Base-by-base conservation (phyloP, 64 coral and sea anemone genomes). In the Acropora yongei region DNA sequence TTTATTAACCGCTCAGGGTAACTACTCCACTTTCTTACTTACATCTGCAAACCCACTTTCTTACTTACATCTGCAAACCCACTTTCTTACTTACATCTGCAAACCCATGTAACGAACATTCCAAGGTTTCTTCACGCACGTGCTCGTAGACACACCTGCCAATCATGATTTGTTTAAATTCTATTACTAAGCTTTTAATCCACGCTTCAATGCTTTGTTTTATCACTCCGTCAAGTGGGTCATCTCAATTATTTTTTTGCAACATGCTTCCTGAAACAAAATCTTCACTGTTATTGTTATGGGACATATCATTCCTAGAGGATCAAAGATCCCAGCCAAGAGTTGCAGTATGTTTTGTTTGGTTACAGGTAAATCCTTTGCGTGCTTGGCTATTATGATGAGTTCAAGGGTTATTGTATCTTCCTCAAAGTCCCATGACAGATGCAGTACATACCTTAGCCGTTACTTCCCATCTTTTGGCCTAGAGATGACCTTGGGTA, bases 301-400 rank as follows among this genome's bases (percentile, higher is more conserved):
- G 17, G 88, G 89, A 13, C 83, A 60, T 66, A 91, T 75, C 61
- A 90, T 44, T 72, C 93, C 93, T 40, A 91, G 18, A n/a, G 93
- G 88, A 61, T 95, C 88, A 65, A 90, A 95, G 40, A 95, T 75
- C 20, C 82, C 87, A 0, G 89, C 93, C 20, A 86, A 67, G 69
- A 79, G n/a, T 80, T 79, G 87, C 78, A 96, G 78, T 30, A 55
- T 58, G 69, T 96, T 96, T 43, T 90, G 85, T 63, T 96, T 92
- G 11, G 60, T 92, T 67, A 61, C 72, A 46, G 88, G 67, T 44
- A 92, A 47, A 16, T 80, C 18, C 57, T 77, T 73, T 9, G 79
- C 85, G 46, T 51, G 74, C 47, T 96, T 49, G 53, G 73, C 80
- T 44, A 80, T 76, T 9, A 49, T 78, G 1, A 77, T 10, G 4